Evolutionary conservation across 2,113 vertebrate genomes (phyloP).

Genomic region (Clarias magur): DNA sequence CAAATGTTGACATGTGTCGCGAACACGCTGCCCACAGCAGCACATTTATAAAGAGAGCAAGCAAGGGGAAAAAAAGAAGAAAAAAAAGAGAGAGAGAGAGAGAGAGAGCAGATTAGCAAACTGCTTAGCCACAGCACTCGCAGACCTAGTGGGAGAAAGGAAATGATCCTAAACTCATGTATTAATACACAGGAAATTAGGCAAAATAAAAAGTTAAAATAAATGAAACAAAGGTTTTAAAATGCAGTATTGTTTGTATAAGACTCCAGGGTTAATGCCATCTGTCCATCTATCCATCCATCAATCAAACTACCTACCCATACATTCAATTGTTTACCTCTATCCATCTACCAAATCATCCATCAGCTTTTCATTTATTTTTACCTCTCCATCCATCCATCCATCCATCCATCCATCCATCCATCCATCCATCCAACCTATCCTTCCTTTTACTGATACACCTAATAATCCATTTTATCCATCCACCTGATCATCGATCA

Average conservation of each 20-base stretch:
- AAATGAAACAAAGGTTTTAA: neutral
- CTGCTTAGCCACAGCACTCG: constrained; percentile 48
- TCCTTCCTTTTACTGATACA: neutral
- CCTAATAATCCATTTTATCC: neutral
- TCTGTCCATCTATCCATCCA: too few species aligned
- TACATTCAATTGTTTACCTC: neutral
- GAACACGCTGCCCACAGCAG: constrained; percentile 69
- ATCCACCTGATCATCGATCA: neutral
- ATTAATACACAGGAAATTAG: constrained; percentile 7
- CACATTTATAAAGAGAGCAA: constrained; percentile 59
- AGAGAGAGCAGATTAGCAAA: constrained; percentile 52
- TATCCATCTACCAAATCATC: neutral
- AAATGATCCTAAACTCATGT: neutral
- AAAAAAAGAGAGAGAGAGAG: too few species aligned
- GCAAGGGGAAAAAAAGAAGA: constrained; percentile 44
- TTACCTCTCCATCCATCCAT: neutral
- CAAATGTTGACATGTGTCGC: constrained; percentile 78
- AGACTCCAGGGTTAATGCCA: neutral
- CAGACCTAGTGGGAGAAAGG: constrained; percentile 22
- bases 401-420: neutral
- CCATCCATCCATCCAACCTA: neutral
- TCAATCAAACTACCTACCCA: too few species aligned
- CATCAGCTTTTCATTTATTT: neutral
- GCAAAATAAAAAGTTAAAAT: neutral
- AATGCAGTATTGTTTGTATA: neutral